phyloP scores from a whole-genome alignment of 1,140 invertebrate genomes.

The Nasonia giraulti region DNA sequence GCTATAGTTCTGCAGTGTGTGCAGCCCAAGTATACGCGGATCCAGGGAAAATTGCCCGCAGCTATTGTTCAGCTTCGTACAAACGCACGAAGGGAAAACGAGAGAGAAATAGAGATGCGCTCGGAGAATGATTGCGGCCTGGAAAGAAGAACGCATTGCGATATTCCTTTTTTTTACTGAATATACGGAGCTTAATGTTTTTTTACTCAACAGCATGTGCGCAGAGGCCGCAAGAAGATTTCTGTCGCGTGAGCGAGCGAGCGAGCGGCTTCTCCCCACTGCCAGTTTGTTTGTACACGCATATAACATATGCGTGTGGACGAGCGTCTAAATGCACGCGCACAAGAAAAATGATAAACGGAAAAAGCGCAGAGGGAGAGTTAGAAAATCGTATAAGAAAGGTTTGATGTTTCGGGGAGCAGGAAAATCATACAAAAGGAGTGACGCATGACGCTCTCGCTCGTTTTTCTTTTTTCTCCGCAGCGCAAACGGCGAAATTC shows the following conservation, averaged over 20 bases:
- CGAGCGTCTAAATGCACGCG: conserved; percentile 4
- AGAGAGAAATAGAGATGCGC: not conserved
- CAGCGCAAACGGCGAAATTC: not conserved
- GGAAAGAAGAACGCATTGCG: not conserved
- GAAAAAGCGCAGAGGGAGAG: not conserved
- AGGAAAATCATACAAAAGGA: conserved; percentile 47
- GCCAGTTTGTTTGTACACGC: not conserved
- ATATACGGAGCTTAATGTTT: not conserved
- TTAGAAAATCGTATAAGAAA: not conserved
- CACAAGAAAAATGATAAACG: conserved; percentile 35
- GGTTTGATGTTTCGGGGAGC: conserved; percentile 12
- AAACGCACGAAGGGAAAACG: not conserved
- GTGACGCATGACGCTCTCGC: not conserved
- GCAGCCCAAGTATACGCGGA: not conserved
- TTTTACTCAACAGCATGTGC: not conserved
- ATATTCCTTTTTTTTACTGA: not conserved
- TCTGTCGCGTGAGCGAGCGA: not conserved
- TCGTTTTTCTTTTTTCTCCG: not conserved
- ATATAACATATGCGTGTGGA: not conserved
- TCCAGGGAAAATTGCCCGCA: not conserved
- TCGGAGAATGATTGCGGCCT: not conserved
- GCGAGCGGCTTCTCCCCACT: not conserved
- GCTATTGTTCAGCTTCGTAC: not conserved
- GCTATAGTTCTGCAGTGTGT: not conserved
- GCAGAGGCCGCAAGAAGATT: not conserved